A percentile compares a stretch with the other conserved stretches of the same genome.
phyloP scores from a whole-genome alignment of 2,888 invertebrate species.

The Timandra comae region DNA sequence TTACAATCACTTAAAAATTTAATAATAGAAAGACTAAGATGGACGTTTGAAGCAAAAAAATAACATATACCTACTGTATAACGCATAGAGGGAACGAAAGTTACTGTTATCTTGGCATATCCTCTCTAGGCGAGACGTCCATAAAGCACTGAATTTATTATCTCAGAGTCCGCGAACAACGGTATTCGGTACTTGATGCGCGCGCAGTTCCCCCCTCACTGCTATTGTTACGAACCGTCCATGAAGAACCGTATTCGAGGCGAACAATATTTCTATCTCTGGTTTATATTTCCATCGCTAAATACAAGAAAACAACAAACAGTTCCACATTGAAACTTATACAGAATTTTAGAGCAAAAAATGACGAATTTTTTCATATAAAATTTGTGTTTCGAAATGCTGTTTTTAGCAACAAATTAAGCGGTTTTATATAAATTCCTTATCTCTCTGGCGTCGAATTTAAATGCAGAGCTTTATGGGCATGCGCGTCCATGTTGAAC shows the following conservation, averaged over 20 bases:
- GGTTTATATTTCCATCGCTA: slow-evolving; percentile 42
- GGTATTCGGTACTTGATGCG: slow-evolving; percentile 60
- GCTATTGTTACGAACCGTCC: slow-evolving; percentile 75
- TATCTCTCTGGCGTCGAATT: slow-evolving; percentile 74
- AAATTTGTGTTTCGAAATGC: slow-evolving; percentile 10
- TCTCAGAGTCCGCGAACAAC: slow-evolving; percentile 49
- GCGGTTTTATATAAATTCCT: slow-evolving; percentile 62
- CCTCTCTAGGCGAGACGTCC: slow-evolving; percentile 73
- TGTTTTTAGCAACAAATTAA: slow-evolving; percentile 20
- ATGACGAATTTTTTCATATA: slow-evolving; percentile 53
- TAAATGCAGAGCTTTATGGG: slow-evolving; percentile 72
- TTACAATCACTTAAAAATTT: slow-evolving; percentile 25
- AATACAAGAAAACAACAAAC: slow-evolving; percentile 28
- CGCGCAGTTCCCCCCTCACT: slow-evolving; percentile 70
- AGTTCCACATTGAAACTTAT: slow-evolving; percentile 20
- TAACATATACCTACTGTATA: slow-evolving; percentile 55
- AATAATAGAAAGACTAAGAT: slow-evolving; percentile 49
- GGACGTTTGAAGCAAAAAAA: slow-evolving; percentile 52
- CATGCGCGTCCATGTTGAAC: slow-evolving; percentile 61
- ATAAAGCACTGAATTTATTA: slow-evolving; percentile 66
- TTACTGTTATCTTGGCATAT: slow-evolving; percentile 79
- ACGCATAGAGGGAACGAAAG: slow-evolving; percentile 68
- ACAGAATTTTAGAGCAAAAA: slow-evolving; percentile 45
- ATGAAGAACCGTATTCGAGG: slow-evolving; percentile 59
- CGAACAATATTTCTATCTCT: slow-evolving; percentile 65